Evolutionary conservation across 1,140 invertebrate genomes (phyloP), one percentile per base, ranked within the genome.

Genomic region (Pemphigus obesinymphae): DNA sequence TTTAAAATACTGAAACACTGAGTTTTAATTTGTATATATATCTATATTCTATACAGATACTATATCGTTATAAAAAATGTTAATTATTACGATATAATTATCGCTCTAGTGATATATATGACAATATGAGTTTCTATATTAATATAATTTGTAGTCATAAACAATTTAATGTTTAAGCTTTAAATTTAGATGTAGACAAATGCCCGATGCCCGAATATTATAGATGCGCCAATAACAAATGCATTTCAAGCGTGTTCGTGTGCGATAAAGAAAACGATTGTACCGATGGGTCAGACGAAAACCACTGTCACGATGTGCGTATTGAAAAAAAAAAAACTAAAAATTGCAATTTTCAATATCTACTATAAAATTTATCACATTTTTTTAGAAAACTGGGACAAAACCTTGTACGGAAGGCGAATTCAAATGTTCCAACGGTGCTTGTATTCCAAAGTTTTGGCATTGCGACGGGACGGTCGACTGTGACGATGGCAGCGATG

Each of bases 191-290:
- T 55, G 13, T 58, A 1, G 8, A 10, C 2, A 80, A 80, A 63
- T 80, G 76, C 29, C 8, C 23, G 50, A 17, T 8, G 1, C 50
- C 40, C 4, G 82, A 82, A 50, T 68, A 45, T 4, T n/a, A 72
- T 29, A 34, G 48, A 50, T 83, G 83, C 45, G 26, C 86, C 8
- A 87, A 86, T 17, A 88, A 90, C 72, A 87, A 88, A 48, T 93
- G 92, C 84, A 88, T 88, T 70, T 76, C 84, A 13, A 82, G 82
- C 23, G 53, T 7, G 23, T 85, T 84, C 83, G 63, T 84, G 48
- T 94, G 92, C 88, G 92, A 93, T 87, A 90, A 90, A 31, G 87
- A 88, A 55, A 84, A 87, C 53, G 92, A 93, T 86, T 93, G 92
- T 85, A 84, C 86, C 15, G 90, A 90, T 86, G 88, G 88, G 11